Evolutionary conservation across 2,113 vertebrate genomes (phyloP).

Genomic region (Australoheros scitulus): DNA sequence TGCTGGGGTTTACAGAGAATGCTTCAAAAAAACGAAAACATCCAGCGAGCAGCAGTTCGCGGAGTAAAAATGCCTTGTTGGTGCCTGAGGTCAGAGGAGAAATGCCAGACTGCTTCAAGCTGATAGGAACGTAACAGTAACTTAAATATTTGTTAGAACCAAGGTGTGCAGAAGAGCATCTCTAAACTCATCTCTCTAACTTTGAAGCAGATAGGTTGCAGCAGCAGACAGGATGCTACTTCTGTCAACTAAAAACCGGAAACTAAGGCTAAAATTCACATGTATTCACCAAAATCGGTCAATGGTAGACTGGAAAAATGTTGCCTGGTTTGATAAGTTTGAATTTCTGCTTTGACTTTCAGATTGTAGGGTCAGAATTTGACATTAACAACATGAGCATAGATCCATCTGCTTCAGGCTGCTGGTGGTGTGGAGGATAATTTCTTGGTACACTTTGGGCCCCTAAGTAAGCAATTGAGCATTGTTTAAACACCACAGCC

Average conservation of each 20-base stretch:
- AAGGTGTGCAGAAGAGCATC: background rate
- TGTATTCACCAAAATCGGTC: background rate
- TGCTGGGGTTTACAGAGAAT: background rate
- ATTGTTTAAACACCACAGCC: background rate
- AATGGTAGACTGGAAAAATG: background rate
- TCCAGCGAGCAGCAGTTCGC: background rate
- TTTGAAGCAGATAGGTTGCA: background rate
- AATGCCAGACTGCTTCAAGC: background rate
- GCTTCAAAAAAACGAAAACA: background rate
- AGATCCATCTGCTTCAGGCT: background rate
- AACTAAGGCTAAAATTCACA: background rate
- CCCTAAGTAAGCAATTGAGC: background rate
- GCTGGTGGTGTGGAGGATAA: accelerated
- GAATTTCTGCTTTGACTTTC: background rate
- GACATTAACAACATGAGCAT: background rate
- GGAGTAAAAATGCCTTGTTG: background rate
- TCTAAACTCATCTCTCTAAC: background rate
- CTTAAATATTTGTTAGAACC: background rate
- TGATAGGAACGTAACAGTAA: background rate
- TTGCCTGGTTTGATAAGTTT: background rate
- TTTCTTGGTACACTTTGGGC: background rate
- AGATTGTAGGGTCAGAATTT: background rate
- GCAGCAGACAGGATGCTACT: background rate
- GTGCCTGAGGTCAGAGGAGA: background rate
- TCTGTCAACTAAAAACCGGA: background rate